Evolutionary conservation across 1,140 invertebrate species (phyloP).

Genomic region (Wiebesia pumilae): DNA sequence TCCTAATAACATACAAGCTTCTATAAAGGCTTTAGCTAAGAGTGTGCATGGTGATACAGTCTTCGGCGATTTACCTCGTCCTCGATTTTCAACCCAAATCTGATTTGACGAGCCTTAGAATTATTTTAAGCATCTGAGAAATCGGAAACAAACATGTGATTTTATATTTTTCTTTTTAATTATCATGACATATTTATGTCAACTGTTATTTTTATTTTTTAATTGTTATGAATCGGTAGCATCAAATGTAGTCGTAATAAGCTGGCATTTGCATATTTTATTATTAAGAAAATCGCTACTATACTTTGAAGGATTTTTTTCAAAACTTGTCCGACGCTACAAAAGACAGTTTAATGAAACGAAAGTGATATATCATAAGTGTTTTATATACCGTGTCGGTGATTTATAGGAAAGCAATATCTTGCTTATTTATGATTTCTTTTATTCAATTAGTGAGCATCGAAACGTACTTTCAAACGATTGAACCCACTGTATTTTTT

Average conservation of each 20-base stretch:
- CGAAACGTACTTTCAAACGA: slow-evolving; percentile 28
- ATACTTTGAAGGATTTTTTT: slow-evolving; percentile 29
- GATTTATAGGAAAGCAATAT: slow-evolving; percentile 30
- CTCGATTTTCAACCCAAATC: slow-evolving; percentile 87
- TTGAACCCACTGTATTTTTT: slow-evolving; percentile 44
- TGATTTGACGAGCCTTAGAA: slow-evolving; percentile 70
- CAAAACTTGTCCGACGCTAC: slow-evolving; percentile 35
- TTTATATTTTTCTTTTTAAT: slow-evolving; percentile 49
- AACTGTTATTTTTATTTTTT: slow-evolving; percentile 48
- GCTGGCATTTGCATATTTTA: slow-evolving; percentile 42
- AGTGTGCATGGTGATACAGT: slow-evolving; percentile 89
- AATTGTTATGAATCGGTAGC: slow-evolving; percentile 22
- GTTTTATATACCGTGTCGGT: slow-evolving; percentile 43
- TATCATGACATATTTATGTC: slow-evolving; percentile 43
- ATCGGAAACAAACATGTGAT: slow-evolving; percentile 45
- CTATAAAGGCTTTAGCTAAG: slow-evolving; percentile 89
- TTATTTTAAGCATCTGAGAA: slow-evolving; percentile 28
- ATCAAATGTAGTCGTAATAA: slow-evolving; percentile 6
- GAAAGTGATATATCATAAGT: slow-evolving; percentile 27
- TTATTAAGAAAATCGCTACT: slow-evolving; percentile 38
- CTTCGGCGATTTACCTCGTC: slow-evolving; percentile 88
- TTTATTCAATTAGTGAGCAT: slow-evolving; percentile 26
- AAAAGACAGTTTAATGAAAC: slow-evolving; percentile 39
- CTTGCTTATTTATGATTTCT: slow-evolving; percentile 41
- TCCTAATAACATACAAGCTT: slow-evolving; percentile 86